These are phyloP conservation scores for Drosophila putrida DNA, from an alignment of 2,888 invertebrate genomes.

Conservation along the genomic window DNA sequence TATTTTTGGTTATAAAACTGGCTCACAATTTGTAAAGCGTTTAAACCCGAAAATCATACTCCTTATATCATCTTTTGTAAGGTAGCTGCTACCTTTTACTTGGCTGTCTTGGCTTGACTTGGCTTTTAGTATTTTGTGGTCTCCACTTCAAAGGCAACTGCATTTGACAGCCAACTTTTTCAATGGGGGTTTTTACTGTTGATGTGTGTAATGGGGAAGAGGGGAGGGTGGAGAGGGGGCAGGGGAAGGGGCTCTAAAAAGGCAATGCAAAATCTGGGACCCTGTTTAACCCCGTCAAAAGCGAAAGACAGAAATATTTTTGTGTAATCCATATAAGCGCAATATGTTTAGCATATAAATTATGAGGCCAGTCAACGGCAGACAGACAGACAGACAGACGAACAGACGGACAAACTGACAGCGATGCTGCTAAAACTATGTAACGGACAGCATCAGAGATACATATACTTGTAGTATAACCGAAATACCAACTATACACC, in stretches of 20 bases:
- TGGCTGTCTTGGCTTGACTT: not conserved
- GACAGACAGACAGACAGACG: constrained; percentile 1
- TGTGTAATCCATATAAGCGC: constrained; percentile 70
- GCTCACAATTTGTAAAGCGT: not conserved
- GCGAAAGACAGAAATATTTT: constrained; percentile 44
- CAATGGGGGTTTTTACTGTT: not conserved
- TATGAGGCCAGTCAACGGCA: constrained; percentile 59
- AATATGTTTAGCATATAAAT: constrained; percentile 79
- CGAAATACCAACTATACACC: constrained; percentile 16
- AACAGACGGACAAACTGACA: constrained; percentile 14
- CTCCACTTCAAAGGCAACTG: constrained; percentile 28
- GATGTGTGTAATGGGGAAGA: not conserved
- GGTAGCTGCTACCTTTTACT: constrained; percentile 23
- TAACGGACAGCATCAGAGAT: constrained; percentile 27
- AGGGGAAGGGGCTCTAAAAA: not conserved
- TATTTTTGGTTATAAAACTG: too few relatives aligned
- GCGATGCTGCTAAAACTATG: constrained; percentile 31
- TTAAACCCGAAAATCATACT: not conserved
- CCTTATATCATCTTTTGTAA: constrained; percentile 20
- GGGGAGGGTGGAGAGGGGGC: not conserved
- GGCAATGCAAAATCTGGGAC: constrained; percentile 31
- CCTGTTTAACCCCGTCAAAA: constrained; percentile 37
- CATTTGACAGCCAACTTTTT: constrained; percentile 22
- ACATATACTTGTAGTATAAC: constrained; percentile 3
- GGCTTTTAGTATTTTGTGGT: not conserved